Evolutionary conservation across 92 coral and sea anemone species (phyloP).

Genomic region (Nematostella vectensis): DNA sequence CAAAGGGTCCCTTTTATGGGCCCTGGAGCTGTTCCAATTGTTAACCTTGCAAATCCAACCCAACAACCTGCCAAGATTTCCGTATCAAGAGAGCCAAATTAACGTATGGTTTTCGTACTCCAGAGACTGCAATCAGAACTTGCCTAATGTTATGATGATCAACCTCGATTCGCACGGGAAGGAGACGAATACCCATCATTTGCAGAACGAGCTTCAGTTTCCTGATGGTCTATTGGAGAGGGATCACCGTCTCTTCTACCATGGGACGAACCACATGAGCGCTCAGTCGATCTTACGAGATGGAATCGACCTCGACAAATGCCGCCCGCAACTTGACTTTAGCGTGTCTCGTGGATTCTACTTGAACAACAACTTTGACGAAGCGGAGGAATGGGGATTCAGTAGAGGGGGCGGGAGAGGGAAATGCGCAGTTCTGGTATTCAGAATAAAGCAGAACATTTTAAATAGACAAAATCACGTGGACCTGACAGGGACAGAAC

Average conservation of each 20-base stretch:
- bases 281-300: background rate
- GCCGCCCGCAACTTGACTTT: slow-evolving; percentile 1
- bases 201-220: background rate
- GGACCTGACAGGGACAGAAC: background rate
- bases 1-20: no score
- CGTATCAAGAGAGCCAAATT: slow-evolving; percentile 7
- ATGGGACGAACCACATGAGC: slow-evolving; percentile 10
- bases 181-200: slow-evolving; percentile 5
- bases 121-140: background rate
- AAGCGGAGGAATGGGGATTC: slow-evolving; percentile 10
- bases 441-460: slow-evolving; percentile 1
- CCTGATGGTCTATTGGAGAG: slow-evolving; percentile 2
- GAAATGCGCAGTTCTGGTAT: slow-evolving; percentile 6
- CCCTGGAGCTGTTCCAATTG: no score
- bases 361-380: slow-evolving; percentile 2
- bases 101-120: background rate
- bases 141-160: background rate
- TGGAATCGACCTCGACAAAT: slow-evolving; percentile 4
- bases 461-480: background rate
- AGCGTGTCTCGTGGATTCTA: slow-evolving; percentile 11
- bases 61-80: background rate
- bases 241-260: background rate
- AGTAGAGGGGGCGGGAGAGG: background rate
- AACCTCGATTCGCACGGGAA: slow-evolving; percentile 1
- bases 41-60: no score